These are phyloP conservation scores for Ceratina japonica DNA, from an alignment of 1,140 invertebrate species.

Conservation along the genomic window DNA sequence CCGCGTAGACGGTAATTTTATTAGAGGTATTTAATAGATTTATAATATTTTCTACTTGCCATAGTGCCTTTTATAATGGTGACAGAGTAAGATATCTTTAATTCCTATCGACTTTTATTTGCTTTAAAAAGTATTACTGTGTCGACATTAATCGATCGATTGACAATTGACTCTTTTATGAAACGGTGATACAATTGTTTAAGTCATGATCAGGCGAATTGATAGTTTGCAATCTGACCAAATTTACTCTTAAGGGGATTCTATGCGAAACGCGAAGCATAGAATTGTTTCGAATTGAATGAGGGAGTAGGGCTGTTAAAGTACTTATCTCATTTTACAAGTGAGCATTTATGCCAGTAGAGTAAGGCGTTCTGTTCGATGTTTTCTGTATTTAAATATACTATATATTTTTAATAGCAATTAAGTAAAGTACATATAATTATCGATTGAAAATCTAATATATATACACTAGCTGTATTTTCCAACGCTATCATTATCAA, in stretches of 20 bases:
- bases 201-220: no score
- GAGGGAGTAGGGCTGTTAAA: constrained; percentile 28
- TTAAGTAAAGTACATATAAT: constrained; percentile 44
- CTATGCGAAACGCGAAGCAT: constrained; percentile 1
- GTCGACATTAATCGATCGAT: background rate
- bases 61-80: constrained; percentile 55
- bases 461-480: constrained; percentile 51
- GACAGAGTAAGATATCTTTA: constrained; percentile 25
- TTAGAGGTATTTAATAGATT: constrained; percentile 39
- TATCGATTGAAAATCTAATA: constrained; percentile 56
- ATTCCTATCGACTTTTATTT: constrained; percentile 50
- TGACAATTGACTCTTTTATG: background rate
- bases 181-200: background rate
- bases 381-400: constrained; percentile 51
- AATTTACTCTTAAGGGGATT: no score
- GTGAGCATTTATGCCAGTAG: constrained; percentile 39
- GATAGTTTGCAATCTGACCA: no score
- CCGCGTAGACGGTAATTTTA: background rate
- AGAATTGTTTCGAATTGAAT: background rate
- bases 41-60: constrained; percentile 47
- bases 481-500: constrained; percentile 47
- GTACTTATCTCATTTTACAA: constrained; percentile 41
- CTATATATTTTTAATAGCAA: constrained; percentile 56
- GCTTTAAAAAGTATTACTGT: constrained; percentile 15
- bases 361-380: constrained; percentile 27